Percentiles rank a stretch among this genome's conserved stretches.
Evolutionary conservation across 2,888 invertebrate species (phyloP).

Genomic region (Drosophila greeni): DNA sequence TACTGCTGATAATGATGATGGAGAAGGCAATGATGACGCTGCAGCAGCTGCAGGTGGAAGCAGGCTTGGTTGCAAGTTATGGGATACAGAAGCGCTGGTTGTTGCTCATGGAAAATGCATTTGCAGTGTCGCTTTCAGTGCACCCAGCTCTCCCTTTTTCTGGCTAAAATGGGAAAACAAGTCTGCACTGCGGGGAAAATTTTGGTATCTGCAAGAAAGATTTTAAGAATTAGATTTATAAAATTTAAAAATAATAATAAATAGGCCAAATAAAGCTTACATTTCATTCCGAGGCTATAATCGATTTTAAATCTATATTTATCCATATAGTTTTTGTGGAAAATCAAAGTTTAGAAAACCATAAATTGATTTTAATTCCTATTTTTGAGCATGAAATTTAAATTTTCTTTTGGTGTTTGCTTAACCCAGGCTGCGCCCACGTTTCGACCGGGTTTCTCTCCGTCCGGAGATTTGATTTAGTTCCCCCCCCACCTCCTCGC

Average conservation of each 20-base stretch:
- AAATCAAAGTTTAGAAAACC: too few species aligned
- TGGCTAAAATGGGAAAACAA: neutral
- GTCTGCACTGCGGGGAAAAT: neutral
- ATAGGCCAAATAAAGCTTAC: neutral
- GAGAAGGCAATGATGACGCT: too few species aligned
- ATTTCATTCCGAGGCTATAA: neutral
- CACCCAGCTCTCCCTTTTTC: constrained; percentile 47
- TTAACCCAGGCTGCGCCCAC: neutral
- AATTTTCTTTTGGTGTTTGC: neutral
- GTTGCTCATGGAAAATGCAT: constrained; percentile 52
- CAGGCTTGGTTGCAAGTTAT: neutral
- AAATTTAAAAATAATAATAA: neutral
- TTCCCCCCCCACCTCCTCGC: neutral
- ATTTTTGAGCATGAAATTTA: neutral
- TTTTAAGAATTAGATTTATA: neutral
- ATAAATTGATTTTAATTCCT: too few species aligned
- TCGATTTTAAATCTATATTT: too few species aligned
- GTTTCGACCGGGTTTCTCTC: neutral
- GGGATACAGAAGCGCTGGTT: neutral
- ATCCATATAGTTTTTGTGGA: too few species aligned
- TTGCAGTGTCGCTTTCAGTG: constrained; percentile 34
- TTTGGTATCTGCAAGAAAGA: neutral
- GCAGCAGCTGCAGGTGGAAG: constrained; percentile 6
- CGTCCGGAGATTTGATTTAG: constrained; percentile 13
- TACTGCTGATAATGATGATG: neutral